Conservation (phyloP, 2,797 vertebrate species). For the Denticeps clupeoides region DNA sequence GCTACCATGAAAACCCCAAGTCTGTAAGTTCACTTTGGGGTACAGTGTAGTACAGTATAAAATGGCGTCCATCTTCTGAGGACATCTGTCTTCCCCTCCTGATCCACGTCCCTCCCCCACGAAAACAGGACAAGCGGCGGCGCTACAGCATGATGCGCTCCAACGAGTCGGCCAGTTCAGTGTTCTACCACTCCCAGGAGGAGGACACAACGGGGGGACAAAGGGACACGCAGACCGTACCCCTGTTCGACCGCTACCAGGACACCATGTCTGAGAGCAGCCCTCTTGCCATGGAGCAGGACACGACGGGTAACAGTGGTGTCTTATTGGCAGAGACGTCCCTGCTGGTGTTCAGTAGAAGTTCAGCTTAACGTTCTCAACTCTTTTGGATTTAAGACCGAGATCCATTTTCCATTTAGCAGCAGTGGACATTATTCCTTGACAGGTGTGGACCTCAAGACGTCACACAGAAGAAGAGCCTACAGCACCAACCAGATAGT, state of each 20-base stretch:
- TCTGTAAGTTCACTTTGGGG: constrained; percentile 59
- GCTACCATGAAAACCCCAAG: constrained; percentile 67
- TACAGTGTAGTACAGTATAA: too few relatives aligned
- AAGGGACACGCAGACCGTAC: constrained; percentile 38
- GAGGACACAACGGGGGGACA: constrained; percentile 53
- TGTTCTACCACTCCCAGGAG: constrained; percentile 90
- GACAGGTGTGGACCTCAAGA: constrained; percentile 45
- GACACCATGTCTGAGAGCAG: constrained; percentile 42
- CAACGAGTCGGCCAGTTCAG: constrained; percentile 78
- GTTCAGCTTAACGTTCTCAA: too few relatives aligned
- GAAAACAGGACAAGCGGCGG: constrained; percentile 75
- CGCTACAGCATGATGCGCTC: constrained; percentile 77
- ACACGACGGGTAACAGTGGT: constrained; percentile 37
- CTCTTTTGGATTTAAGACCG: too few relatives aligned
- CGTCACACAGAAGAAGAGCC: constrained; percentile 61
- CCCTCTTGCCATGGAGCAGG: constrained; percentile 45
- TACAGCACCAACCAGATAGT: constrained; percentile 84
- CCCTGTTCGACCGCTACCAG: constrained; percentile 39
- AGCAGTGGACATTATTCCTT: too few relatives aligned
- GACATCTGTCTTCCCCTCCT: background rate
- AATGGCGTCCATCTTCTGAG: background rate
- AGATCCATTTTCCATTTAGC: too few relatives aligned
- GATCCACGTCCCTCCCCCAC: too few relatives aligned
- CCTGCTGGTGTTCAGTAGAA: background rate
- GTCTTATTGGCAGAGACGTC: background rate